phyloP scores from a whole-genome alignment of 1,140 invertebrate species.

The Drosophila neocordata region DNA sequence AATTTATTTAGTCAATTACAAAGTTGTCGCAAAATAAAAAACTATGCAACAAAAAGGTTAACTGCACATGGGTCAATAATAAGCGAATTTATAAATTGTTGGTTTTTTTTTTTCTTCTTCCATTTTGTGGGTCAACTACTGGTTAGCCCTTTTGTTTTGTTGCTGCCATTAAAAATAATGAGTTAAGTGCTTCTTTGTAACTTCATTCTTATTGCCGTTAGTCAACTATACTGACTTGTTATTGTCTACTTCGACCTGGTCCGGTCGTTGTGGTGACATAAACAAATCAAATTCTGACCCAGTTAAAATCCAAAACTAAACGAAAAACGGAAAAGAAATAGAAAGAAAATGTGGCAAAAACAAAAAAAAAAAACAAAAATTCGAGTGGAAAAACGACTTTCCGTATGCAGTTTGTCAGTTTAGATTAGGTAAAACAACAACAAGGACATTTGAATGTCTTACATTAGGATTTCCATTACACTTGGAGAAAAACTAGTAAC shows the following conservation, averaged over 20 bases:
- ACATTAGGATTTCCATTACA: background rate
- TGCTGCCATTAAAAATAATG: constrained; percentile 6
- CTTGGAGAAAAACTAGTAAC: too few relatives aligned
- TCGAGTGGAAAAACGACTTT: background rate
- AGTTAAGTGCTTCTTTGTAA: constrained; percentile 7
- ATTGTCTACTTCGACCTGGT: constrained; percentile 15
- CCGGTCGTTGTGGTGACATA: constrained; percentile 52
- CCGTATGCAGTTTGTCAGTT: background rate
- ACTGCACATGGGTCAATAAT: background rate
- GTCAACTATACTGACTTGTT: constrained; percentile 8
- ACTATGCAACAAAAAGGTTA: constrained; percentile 14
- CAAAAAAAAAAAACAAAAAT: too few relatives aligned
- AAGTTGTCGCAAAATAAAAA: constrained; percentile 5
- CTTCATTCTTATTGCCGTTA: background rate
- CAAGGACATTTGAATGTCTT: background rate
- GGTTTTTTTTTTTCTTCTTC: too few relatives aligned
- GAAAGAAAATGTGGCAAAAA: constrained; percentile 30
- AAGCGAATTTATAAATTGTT: background rate
- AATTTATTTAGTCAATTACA: background rate
- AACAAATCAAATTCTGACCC: constrained; percentile 76
- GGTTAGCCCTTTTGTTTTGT: background rate
- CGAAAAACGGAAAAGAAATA: constrained; percentile 24
- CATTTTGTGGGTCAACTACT: background rate
- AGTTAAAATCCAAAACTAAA: constrained; percentile 45
- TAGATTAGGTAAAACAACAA: constrained; percentile 2